Evolutionary conservation across 2,888 invertebrate species (phyloP), one percentile per base, ranked within the genome.

Genomic region (Hermodice carunculata): DNA sequence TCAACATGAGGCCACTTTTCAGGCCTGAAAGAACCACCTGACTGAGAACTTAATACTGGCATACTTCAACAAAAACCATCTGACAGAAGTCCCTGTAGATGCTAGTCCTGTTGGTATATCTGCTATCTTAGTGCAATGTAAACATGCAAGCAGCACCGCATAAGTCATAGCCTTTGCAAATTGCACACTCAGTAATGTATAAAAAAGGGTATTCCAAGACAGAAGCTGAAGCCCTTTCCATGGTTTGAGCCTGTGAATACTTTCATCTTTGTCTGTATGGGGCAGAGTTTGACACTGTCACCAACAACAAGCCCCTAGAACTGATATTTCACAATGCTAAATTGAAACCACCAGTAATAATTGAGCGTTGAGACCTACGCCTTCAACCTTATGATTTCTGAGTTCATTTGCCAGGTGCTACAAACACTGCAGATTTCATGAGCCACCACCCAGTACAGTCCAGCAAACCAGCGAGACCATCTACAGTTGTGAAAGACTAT

Each of bases 201-300:
- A 77, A 54, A 31, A 64, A 5, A 61, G n/a, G 75, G 4, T 78
- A 76, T 61, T 70, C 73, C 2, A 76, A 78, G 59, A 78, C 75
- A 8, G 77, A 76, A 40, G 52, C 74, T 6, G 75, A 78, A 49
- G 62, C 63, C 17, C 54, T 53, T 8, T 58, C 56, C 8, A 34
- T 69, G n/a, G 46, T 59, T 28, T 79, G 74, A 76, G 73, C 71
- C 5, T 75, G 72, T 43, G 77, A 80, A 63, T 76, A 77, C 49
- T 81, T 76, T 63, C 70, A 76, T 40, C 28, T 77, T 24, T 80
- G 73, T 48, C 48, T 80, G 5, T 71, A 68, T 58, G 80, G 79
- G 31, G 62, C n/a, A 14, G 51, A 63, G 29, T 76, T 81, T 60
- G 69, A 48, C 1, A 49, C 80, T 1, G 34, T 73, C 46, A 76